phyloP scores from a whole-genome alignment of 2,797 vertebrate species.

The Danio jaintianensis region DNA sequence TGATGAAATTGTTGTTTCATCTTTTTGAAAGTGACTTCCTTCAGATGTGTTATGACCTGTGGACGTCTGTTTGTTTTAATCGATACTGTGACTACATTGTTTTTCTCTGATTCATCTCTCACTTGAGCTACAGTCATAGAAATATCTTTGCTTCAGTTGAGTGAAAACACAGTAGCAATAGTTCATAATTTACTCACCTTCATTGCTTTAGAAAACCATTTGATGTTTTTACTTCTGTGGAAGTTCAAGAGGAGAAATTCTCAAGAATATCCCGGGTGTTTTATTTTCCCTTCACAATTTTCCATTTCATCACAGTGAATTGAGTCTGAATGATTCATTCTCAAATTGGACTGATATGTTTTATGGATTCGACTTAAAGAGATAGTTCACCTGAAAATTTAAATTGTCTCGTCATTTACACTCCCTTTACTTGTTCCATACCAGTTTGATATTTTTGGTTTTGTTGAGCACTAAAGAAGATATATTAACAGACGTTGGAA shows the following conservation, averaged over 20 bases:
- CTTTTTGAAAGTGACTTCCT: constrained; percentile 3
- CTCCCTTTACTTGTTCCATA: no score
- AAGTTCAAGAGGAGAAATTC: background rate
- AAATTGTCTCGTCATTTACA: no score
- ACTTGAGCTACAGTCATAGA: background rate
- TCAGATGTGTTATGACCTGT: constrained; percentile 45
- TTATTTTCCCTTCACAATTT: background rate
- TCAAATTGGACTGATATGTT: background rate
- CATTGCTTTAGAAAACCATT: background rate
- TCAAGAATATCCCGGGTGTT: background rate
- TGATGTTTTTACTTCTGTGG: background rate
- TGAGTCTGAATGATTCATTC: background rate
- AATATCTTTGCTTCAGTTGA: background rate
- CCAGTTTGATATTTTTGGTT: no score
- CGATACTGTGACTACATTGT: constrained; percentile 40
- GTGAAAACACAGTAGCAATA: background rate
- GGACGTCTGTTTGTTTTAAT: constrained; percentile 49
- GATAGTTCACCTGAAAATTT: no score
- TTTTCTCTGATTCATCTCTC: constrained; percentile 53
- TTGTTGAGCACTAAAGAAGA: no score
- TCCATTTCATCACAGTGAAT: background rate
- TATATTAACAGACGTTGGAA: no score
- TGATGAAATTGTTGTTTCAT: constrained; percentile 4
- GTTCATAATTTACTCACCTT: background rate
- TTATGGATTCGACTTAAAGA: background rate